Evolutionary conservation across 2,888 invertebrate species (phyloP).

Genomic region (Erebia palarica): DNA sequence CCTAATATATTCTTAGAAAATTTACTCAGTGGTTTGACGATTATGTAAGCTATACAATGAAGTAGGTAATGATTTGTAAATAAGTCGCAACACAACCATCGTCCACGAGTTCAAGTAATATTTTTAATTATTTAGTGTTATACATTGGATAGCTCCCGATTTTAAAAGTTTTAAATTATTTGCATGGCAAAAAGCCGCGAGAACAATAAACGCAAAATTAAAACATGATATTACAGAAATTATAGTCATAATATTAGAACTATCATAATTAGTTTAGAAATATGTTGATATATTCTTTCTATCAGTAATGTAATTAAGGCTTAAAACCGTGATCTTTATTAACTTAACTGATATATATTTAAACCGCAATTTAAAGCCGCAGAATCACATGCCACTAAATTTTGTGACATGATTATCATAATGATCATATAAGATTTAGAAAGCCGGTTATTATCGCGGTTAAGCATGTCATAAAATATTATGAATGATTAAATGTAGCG

Average conservation of each 20-base stretch:
- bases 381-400: constrained; percentile 26
- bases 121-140: too few relatives aligned
- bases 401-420: constrained; percentile 27
- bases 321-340: constrained; percentile 26
- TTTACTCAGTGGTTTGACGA: neutral
- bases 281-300: neutral
- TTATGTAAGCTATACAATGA: constrained; percentile 11
- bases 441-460: constrained; percentile 25
- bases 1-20: neutral
- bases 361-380: constrained; percentile 27
- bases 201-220: neutral
- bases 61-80: neutral
- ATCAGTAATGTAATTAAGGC: constrained; percentile 24
- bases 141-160: neutral
- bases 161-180: neutral
- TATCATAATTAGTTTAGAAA: neutral
- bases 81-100: constrained; percentile 5
- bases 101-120: neutral
- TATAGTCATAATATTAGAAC: neutral
- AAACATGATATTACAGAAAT: neutral
- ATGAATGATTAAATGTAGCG: neutral
- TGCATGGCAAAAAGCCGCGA: neutral
- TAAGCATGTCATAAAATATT: constrained; percentile 12
- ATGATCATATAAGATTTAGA: constrained; percentile 26
- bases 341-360: constrained; percentile 25